A percentile compares a stretch with the other conserved stretches of the same genome.
These are phyloP conservation scores for Drosophila birchii DNA, from an alignment of 2,888 invertebrate genomes.

Conservation along the genomic window DNA sequence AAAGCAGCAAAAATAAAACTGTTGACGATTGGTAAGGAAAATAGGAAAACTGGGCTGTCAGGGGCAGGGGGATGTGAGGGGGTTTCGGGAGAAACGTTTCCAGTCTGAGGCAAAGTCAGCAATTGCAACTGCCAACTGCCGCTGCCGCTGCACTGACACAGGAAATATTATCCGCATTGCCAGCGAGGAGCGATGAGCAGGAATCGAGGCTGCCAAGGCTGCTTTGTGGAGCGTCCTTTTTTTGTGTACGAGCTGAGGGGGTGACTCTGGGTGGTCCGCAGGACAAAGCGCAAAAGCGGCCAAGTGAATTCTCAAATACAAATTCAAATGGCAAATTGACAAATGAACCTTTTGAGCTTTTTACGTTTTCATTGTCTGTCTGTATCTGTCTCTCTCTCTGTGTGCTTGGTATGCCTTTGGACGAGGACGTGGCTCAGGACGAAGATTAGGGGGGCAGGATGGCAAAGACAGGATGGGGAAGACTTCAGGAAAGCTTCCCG, in stretches of 20 bases:
- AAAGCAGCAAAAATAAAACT: conserved; percentile 77
- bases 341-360: conserved; percentile 78
- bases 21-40: conserved; percentile 65
- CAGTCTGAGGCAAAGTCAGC: conserved; percentile 37
- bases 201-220: conserved; percentile 44
- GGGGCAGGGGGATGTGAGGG: neutral
- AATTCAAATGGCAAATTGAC: conserved; percentile 80
- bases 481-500: conserved; percentile 19
- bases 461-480: neutral
- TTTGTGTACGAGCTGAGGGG: neutral
- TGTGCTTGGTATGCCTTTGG: conserved; percentile 12
- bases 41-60: conserved; percentile 8
- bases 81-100: conserved; percentile 12
- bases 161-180: conserved; percentile 80
- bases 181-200: conserved; percentile 51
- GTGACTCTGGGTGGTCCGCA: conserved; percentile 3
- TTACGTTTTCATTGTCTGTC: conserved; percentile 73
- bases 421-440: neutral
- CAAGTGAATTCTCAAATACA: conserved; percentile 79
- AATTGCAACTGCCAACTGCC: conserved; percentile 71
- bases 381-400: conserved; percentile 8
- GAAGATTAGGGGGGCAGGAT: neutral
- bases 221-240: conserved; percentile 34
- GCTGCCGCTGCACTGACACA: conserved; percentile 77
- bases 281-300: conserved; percentile 69